phyloP scores from a whole-genome alignment of 2,113 vertebrate species.

The Cinclus cinclus region DNA sequence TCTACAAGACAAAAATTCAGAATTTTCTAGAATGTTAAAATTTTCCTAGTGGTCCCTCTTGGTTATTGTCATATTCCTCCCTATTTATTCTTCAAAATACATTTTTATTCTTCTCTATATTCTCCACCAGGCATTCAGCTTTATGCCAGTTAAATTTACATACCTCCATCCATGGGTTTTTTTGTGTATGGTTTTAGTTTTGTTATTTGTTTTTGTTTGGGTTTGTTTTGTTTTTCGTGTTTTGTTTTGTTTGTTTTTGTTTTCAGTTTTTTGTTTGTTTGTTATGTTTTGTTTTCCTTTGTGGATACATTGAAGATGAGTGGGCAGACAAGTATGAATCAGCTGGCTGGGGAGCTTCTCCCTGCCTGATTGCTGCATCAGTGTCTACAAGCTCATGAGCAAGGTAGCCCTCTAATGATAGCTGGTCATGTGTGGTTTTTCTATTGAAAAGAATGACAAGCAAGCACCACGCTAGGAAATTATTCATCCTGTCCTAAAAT shows the following conservation, averaged over 20 bases:
- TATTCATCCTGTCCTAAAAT: not conserved
- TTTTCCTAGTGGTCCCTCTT: not conserved
- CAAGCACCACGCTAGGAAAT: not conserved
- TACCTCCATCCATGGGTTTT: accelerated
- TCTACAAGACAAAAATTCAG: not conserved
- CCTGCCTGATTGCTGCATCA: not conserved
- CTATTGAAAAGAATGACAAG: not conserved
- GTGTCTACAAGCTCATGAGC: not conserved
- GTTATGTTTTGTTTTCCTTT: not conserved
- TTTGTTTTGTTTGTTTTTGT: no score
- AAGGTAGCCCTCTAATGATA: not conserved
- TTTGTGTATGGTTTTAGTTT: no score
- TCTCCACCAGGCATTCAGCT: not conserved
- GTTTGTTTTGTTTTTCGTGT: not conserved
- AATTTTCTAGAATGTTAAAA: not conserved
- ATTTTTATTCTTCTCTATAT: not conserved
- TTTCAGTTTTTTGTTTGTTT: not conserved
- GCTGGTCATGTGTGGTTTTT: not conserved
- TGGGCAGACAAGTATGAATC: not conserved
- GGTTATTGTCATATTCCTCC: not conserved
- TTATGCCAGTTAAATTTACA: not conserved
- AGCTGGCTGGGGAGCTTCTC: not conserved
- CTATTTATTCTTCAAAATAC: not conserved
- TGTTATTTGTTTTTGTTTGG: not conserved
- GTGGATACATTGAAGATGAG: not conserved